Evolutionary conservation across 2,113 vertebrate species (phyloP).

Genomic region (Antechinus flavipes): DNA sequence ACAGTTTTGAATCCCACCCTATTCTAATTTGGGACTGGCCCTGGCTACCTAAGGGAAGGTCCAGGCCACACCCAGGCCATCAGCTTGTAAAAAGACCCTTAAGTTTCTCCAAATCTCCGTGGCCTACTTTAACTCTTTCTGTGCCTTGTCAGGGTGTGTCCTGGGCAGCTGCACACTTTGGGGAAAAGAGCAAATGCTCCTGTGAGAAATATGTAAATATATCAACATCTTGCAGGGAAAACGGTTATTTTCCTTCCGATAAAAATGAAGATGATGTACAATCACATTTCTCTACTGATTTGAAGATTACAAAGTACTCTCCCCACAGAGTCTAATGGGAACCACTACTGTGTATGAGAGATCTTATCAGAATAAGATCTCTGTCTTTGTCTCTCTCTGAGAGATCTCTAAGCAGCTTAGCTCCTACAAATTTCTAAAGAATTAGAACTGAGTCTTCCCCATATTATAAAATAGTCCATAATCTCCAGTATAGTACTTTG

Average conservation of each 20-base stretch:
- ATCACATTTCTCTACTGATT: not conserved
- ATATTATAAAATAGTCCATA: not conserved
- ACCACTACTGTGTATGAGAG: no score
- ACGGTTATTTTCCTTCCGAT: not conserved
- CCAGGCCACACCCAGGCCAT: conserved; percentile 31
- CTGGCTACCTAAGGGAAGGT: conserved; percentile 74
- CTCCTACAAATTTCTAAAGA: not conserved
- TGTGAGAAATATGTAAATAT: not conserved
- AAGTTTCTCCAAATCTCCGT: conserved; percentile 18
- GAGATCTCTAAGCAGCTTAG: not conserved
- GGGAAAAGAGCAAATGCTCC: not conserved
- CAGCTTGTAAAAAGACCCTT: conserved; percentile 65
- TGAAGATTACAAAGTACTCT: not conserved
- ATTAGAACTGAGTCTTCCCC: not conserved
- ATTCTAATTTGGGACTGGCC: conserved; percentile 68
- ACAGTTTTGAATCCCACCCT: conserved; percentile 60
- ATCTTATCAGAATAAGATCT: not conserved
- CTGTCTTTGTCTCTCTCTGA: not conserved
- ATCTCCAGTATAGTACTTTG: not conserved
- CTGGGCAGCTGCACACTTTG: not conserved
- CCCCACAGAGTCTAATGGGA: not conserved
- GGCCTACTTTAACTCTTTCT: conserved; percentile 55
- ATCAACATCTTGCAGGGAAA: not conserved
- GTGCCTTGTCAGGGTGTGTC: not conserved
- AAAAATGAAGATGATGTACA: not conserved